Conservation (phyloP, 2,797 vertebrate genomes). For the Pyrocephalus nanus region DNA sequence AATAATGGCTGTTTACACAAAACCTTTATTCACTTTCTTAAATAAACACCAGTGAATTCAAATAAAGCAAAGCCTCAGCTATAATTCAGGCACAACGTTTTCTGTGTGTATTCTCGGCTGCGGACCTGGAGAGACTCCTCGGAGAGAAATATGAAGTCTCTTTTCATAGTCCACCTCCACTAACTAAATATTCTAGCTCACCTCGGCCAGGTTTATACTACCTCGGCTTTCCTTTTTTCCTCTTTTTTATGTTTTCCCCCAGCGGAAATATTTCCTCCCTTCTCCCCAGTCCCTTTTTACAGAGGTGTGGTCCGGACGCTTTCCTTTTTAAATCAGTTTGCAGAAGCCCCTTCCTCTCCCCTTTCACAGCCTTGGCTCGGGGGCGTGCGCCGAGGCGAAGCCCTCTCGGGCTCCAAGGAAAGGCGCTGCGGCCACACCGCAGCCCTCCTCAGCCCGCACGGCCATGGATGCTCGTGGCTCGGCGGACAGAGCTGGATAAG, state of each 20-base stretch:
- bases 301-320: background rate
- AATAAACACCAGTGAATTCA: constrained; percentile 30
- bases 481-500: background rate
- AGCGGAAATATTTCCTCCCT: background rate
- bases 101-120: constrained; percentile 32
- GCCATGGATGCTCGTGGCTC: background rate
- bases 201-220: background rate
- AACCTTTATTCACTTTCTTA: constrained; percentile 48
- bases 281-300: background rate
- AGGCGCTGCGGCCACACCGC: background rate
- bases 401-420: background rate
- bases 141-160: constrained; percentile 30
- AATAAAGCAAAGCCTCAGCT: constrained; percentile 42
- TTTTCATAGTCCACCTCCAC: background rate
- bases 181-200: constrained; percentile 17
- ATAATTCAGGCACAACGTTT: constrained; percentile 23
- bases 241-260: background rate
- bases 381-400: background rate
- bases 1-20: constrained; percentile 44
- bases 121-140: constrained; percentile 50
- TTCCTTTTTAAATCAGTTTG: background rate
- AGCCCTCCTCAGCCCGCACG: background rate
- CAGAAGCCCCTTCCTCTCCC: background rate
- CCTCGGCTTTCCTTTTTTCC: background rate
- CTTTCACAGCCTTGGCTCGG: background rate